Conservation (phyloP, 2,113 vertebrate genomes). For the Camelus dromedarius region DNA sequence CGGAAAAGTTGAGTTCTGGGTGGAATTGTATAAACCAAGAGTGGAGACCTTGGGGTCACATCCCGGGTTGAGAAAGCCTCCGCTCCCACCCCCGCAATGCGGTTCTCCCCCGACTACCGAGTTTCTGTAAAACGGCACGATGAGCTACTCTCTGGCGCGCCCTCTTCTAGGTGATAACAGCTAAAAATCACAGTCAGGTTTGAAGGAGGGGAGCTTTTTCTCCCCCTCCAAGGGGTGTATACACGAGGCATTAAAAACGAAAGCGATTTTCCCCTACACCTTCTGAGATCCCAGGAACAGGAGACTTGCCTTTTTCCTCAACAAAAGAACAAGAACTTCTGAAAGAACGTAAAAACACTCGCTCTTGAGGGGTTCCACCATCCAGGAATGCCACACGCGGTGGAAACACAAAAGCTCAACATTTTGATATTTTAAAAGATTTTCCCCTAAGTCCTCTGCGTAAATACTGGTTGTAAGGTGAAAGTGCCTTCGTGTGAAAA, state of each 20-base stretch:
- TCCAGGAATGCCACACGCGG: constrained; percentile 51
- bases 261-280: constrained; percentile 17
- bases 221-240: background rate
- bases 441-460: background rate
- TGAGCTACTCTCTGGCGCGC: background rate
- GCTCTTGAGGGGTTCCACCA: constrained; percentile 65
- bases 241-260: constrained; percentile 59
- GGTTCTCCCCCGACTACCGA: background rate
- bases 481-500: constrained; percentile 70
- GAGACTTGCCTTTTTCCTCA: constrained; percentile 62
- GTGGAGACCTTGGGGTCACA: background rate
- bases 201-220: background rate
- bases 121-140: background rate
- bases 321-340: constrained; percentile 62
- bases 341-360: constrained; percentile 53
- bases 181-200: constrained; percentile 56
- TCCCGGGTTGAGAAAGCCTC: background rate
- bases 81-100: rapidly evolving
- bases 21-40: background rate
- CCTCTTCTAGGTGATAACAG: constrained; percentile 33
- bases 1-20: constrained; percentile 26
- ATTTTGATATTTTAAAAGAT: constrained; percentile 71
- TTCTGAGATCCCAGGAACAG: constrained; percentile 63
- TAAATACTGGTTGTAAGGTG: constrained; percentile 51
- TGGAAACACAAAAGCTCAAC: constrained; percentile 72